Base-by-base conservation (phyloP, 2,888 invertebrate genomes). In the Silvanus unidentatus region DNA sequence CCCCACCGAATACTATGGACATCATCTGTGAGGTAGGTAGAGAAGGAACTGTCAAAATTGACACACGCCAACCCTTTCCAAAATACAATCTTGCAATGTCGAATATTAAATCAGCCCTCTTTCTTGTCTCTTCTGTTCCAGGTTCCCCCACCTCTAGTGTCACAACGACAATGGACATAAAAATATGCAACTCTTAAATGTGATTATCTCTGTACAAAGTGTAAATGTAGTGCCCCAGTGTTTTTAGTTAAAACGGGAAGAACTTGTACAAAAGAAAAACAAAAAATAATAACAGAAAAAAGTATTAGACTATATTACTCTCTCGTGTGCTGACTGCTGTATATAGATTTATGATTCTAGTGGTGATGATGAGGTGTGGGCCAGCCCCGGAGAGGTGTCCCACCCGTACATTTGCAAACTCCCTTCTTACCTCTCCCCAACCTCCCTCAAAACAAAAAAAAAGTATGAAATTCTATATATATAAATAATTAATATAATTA, bases 1-100 rank as follows among this genome's bases (percentile, higher is more conserved):
- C 73, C 85, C 91, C 65, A 88, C 89, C 64, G 90, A 92, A 77
- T 92, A 92, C 79, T 92, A 92, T 75, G 91, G 91, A 63, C 91
- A 92, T 77, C 91, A 91, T 78, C 88, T 92, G 83, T 92, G 71
- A 71, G 71, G 71, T 72, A 60, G 63, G 64, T 52, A 34, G 2
- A 29, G 10, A 12, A 9, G 8, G 10, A 8, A 28, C n/a, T n/a
- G n/a, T n/a, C n/a, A n/a, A n/a, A n/a, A n/a, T n/a, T n/a, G n/a
- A n/a, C n/a, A 9, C 10, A 28, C 28, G 28, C 8, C 8, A 28
- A 9, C 10, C 28, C 28, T 8, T 28, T 12, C 10, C 13, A 32
- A 8, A 32, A 32, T 32, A n/a, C n/a, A n/a, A 12, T 4, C 5
- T 32, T 32, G 3, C 13, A n/a, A 32, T 32, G 3, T 12, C 13